phyloP scores from a whole-genome alignment of 2,113 vertebrate genomes.

The Thamnaconus septentrionalis region DNA sequence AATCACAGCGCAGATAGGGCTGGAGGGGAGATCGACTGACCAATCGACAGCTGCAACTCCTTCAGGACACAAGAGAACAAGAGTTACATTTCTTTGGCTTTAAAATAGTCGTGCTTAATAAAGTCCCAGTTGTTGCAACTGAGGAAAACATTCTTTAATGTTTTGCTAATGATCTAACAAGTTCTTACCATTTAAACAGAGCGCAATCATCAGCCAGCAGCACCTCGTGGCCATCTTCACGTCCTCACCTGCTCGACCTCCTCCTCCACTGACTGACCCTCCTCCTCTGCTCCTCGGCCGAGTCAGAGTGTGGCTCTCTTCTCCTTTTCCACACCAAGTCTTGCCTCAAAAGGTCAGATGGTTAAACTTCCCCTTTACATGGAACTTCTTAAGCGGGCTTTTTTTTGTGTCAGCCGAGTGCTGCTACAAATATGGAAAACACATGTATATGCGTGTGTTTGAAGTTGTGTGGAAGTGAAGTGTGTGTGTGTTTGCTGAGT shows the following conservation, averaged over 20 bases:
- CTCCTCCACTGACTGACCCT: too few species aligned
- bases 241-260: neutral
- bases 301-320: neutral
- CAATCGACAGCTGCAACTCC: slow-evolving; percentile 60
- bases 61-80: slow-evolving; percentile 8
- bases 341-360: neutral
- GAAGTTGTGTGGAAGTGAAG: too few species aligned
- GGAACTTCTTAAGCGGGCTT: too few species aligned
- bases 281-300: neutral
- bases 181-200: slow-evolving; percentile 50
- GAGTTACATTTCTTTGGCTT: too few species aligned
- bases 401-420: too few species aligned
- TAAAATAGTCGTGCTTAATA: neutral
- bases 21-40: slow-evolving; percentile 50
- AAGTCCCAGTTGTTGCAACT: neutral
- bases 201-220: slow-evolving; percentile 42
- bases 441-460: neutral
- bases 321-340: neutral
- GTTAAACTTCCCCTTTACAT: slow-evolving; percentile 36
- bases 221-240: neutral
- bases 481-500: too few species aligned
- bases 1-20: slow-evolving; percentile 54
- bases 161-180: neutral
- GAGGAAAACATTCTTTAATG: neutral
- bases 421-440: neutral